Base-by-base conservation (phyloP, 2,888 invertebrate species). In the Odontomyia ornata region DNA sequence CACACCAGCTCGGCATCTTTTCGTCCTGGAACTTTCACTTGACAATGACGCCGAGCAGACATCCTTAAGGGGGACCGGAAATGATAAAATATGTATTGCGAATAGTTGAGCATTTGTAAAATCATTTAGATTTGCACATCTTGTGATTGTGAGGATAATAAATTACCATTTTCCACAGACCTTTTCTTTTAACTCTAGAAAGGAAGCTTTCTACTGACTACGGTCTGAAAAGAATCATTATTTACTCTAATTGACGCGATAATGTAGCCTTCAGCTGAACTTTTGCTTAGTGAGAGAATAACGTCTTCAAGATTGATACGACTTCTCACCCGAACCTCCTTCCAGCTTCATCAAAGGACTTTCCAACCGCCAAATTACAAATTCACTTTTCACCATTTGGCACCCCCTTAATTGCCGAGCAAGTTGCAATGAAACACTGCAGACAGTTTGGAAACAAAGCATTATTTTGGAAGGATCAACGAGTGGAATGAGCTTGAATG, bases 1-100 rank as follows among this genome's bases (percentile, higher is more conserved):
- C 78, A 78, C 78, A 75, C 76, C 60, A 78, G 73, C 52, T 28
- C 57, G 43, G 60, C 23, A 43, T 57, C 57, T 28, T 36, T 18
- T 56, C 27, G 43, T 43, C 11, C 43, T 65, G 27, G 7, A 13
- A 43, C 46, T 47, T 18, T 69, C 69, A 60, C 60, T 52, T 4
- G 52, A 3, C 13, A 52, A 7, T 7, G 36, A 7, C 1, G 18
- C 1, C 36, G 57, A 21, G 23, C 15, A 13, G 62, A 62, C 28
- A 36, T 36, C 5, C 27, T 27, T 62, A 27, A 62, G 27, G 62
- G 62, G 62, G 62, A 62, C 62, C 15, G 27, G 27, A 60, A 60
- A 27, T 25, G 27, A 27, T 25, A 15, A 27, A 62, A 62, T 25
- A 27, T 27, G 11, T 25, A 27, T 36, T 36, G 3, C 36, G 36